These are phyloP conservation scores for Drosophila robusta DNA, from an alignment of 2,888 invertebrate species.

Conservation along the genomic window DNA sequence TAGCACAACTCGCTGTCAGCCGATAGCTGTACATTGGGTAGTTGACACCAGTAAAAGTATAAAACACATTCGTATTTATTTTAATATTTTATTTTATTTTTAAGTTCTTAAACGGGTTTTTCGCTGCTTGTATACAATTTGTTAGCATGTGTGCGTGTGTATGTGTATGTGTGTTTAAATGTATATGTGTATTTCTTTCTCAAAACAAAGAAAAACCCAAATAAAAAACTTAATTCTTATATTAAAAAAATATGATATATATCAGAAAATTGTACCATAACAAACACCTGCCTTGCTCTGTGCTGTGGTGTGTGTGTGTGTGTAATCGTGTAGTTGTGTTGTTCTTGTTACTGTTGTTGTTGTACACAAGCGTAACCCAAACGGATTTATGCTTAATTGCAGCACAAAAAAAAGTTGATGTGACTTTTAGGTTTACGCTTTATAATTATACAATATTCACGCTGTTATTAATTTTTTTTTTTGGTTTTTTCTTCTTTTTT, in stretches of 20 bases:
- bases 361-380: slow-evolving; percentile 44
- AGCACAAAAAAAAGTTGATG: slow-evolving; percentile 48
- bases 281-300: slow-evolving; percentile 26
- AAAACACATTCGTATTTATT: slow-evolving; percentile 9
- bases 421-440: slow-evolving; percentile 37
- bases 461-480: slow-evolving; percentile 5
- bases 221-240: background rate
- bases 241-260: background rate
- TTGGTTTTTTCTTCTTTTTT: background rate
- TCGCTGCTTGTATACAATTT: slow-evolving; percentile 40
- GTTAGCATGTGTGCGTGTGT: slow-evolving; percentile 18
- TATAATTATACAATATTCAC: slow-evolving; percentile 45
- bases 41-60: background rate
- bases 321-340: slow-evolving; percentile 20
- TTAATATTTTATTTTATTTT: slow-evolving; percentile 47
- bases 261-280: slow-evolving; percentile 36
- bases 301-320: slow-evolving; percentile 12
- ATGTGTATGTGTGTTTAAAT: slow-evolving; percentile 5
- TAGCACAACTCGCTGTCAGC: background rate
- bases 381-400: slow-evolving; percentile 58
- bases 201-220: slow-evolving; percentile 9
- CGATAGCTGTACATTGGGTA: no score
- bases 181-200: slow-evolving; percentile 3
- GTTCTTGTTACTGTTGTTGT: slow-evolving; percentile 2
- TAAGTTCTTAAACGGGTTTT: slow-evolving; percentile 50